phyloP scores from a whole-genome alignment of 2,797 vertebrate genomes.

The Hemibagrus guttatus region DNA sequence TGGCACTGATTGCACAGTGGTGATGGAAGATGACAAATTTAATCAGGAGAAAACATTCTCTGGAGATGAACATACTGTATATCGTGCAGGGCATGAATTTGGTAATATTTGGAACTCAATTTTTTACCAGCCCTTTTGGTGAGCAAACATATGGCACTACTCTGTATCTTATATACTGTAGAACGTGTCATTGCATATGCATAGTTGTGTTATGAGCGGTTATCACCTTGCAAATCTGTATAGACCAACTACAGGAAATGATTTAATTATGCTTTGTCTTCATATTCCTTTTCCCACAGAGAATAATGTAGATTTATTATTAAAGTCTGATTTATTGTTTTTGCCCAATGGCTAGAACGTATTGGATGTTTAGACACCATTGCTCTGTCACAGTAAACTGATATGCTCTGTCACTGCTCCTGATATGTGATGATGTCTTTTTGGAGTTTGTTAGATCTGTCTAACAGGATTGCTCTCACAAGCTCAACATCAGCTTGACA shows the following conservation, averaged over 20 bases:
- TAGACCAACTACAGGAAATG: neutral
- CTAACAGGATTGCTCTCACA: neutral
- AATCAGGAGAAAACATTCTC: neutral
- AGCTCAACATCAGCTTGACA: no score
- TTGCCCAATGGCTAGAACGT: neutral
- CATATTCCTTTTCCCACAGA: neutral
- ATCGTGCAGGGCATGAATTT: neutral
- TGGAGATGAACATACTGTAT: neutral
- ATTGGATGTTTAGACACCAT: neutral
- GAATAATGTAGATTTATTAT: neutral
- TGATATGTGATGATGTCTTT: conserved; percentile 4
- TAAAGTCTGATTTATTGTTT: conserved; percentile 1
- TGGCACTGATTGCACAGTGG: neutral
- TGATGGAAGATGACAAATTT: neutral
- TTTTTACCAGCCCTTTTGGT: neutral
- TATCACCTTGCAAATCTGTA: neutral
- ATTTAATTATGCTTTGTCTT: neutral
- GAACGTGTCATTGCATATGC: neutral
- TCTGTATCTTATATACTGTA: neutral
- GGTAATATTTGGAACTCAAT: neutral
- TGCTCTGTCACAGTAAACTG: neutral
- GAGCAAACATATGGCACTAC: neutral
- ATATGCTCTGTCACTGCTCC: no score
- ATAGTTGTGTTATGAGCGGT: neutral
- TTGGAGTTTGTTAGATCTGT: conserved; percentile 1